Conservation (phyloP, 2,888 invertebrate genomes). For the Spatulosminthurus flaviceps region DNA sequence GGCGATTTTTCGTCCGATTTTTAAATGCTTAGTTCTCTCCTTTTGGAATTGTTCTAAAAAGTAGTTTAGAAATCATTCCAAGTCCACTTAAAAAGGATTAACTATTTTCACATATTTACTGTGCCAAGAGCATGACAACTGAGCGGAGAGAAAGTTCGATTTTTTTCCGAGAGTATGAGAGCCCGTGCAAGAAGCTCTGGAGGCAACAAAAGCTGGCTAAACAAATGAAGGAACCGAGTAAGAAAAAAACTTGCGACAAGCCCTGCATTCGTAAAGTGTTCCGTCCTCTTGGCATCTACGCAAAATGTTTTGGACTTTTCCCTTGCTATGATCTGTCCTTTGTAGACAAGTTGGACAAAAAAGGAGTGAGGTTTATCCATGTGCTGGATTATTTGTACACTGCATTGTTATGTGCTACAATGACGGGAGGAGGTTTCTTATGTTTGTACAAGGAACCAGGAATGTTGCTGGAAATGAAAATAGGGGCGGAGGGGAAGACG, state of each 20-base stretch:
- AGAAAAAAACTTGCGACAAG: not conserved
- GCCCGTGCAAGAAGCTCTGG: not conserved
- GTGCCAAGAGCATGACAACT: not conserved
- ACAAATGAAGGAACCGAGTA: not conserved
- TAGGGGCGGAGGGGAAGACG: constrained; percentile 34
- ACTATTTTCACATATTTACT: not conserved
- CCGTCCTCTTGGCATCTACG: constrained; percentile 55
- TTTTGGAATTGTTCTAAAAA: too few relatives aligned
- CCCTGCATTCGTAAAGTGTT: constrained; percentile 54
- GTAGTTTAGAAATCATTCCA: too few relatives aligned
- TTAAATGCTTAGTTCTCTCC: too few relatives aligned
- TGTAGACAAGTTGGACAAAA: constrained; percentile 40
- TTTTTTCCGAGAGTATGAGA: not conserved
- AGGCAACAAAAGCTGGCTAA: not conserved
- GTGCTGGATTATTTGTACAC: constrained; percentile 59
- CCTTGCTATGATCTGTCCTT: constrained; percentile 59
- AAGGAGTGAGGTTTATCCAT: constrained; percentile 46
- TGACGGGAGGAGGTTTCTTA: constrained; percentile 54
- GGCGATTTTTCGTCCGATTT: too few relatives aligned
- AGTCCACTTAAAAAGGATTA: not conserved
- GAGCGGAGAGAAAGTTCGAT: not conserved
- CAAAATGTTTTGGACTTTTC: constrained; percentile 59
- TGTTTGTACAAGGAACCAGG: constrained; percentile 45
- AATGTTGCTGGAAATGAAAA: constrained; percentile 34
- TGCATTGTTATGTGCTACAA: constrained; percentile 45